Percentiles rank a stretch among this genome's conserved stretches.
phyloP scores from a whole-genome alignment of 2,113 vertebrate genomes.

The Saccopteryx leptura region DNA sequence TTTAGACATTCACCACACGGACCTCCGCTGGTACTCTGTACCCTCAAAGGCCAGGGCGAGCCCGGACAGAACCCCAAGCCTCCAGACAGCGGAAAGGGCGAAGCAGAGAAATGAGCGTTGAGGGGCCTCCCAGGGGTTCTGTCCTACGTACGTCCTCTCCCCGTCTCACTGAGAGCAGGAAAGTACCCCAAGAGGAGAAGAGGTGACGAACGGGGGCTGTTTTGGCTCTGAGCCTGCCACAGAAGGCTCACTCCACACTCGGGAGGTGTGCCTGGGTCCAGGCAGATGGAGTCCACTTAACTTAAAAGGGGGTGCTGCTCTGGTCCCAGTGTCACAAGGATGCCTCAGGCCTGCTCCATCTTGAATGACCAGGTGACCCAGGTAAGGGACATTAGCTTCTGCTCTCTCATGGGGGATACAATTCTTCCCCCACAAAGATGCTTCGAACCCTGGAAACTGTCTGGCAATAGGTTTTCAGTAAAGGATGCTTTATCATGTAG shows the following conservation, averaged over 20 bases:
- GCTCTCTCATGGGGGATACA: neutral
- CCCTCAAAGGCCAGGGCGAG: neutral
- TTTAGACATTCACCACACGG: neutral
- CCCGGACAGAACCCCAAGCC: neutral
- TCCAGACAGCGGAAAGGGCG: neutral
- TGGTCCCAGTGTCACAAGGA: neutral
- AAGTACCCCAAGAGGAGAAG: neutral
- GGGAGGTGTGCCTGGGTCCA: accelerated
- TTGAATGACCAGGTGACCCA: neutral
- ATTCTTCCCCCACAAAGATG: neutral
- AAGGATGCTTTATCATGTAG: neutral
- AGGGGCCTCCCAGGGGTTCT: neutral
- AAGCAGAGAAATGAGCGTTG: neutral
- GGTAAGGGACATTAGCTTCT: neutral
- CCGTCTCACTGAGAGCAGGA: neutral
- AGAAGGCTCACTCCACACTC: neutral
- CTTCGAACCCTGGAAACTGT: neutral
- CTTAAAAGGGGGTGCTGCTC: neutral
- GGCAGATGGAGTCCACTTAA: neutral
- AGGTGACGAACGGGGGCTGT: neutral
- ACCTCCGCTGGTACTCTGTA: neutral
- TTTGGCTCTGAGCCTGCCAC: neutral
- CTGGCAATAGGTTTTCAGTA: neutral
- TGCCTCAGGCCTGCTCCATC: neutral
- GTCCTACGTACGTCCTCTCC: accelerated